Base-by-base conservation (phyloP, 1,140 invertebrate genomes). In the Polypedilum vanderplanki region DNA sequence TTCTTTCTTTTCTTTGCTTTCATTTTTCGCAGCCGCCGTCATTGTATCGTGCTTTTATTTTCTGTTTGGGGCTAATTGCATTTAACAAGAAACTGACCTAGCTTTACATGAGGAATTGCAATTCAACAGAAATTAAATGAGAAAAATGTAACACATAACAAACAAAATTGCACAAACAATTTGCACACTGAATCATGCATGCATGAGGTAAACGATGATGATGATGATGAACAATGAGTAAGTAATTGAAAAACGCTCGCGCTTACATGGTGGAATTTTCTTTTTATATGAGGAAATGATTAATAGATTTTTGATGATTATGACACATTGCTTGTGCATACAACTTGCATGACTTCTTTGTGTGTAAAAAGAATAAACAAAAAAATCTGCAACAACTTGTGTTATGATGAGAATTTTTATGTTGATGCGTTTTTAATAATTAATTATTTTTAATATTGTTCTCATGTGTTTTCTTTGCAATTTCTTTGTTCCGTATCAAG, bases 241-340 rank as follows among this genome's bases (percentile, higher is more conserved):
- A 57, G 46, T 57, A 70, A 70, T 70, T 70, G 65, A 70, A 70
- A 70, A 22, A 18, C 17, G 10, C n/a, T n/a, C 10, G 10, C 9
- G 65, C 18, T 70, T 70, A 17, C 65, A 70, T 70, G 17, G 65
- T 18, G 17, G 18, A 70, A 70, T 33, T 33, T 33, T 33, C 24
- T 33, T 33, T 33, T 33, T 33, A 3, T 33, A 33, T 70, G 65
- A 70, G 65, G 65, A 70, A 70, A 70, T 70, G 65, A 70, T 70
- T 70, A 70, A 70, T 70, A 70, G 20, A 57, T 57, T 57, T 57
- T 57, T 57, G 46, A 57, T 57, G 46, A 57, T 57, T 57, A 57
- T 57, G 46, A 57, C 46, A 57, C 46, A n/a, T n/a, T n/a, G n/a
- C n/a, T n/a, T n/a, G n/a, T n/a, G n/a, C n/a, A n/a, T n/a, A 57